These are phyloP conservation scores for Herpetotheres cachinnans DNA, from an alignment of 2,113 vertebrate genomes.

Conservation along the genomic window DNA sequence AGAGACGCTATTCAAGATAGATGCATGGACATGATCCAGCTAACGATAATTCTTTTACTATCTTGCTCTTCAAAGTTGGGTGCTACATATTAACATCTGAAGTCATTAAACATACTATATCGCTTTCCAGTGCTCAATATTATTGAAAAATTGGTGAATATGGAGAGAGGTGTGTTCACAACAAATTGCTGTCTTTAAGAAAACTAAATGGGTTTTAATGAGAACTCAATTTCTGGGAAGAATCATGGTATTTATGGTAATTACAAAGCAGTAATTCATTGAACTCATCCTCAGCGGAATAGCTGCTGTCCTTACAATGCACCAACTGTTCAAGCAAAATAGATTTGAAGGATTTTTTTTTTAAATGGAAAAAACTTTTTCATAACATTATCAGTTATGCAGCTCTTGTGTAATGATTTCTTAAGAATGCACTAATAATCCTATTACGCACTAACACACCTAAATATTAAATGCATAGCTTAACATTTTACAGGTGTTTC, in stretches of 20 bases:
- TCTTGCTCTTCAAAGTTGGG: background rate
- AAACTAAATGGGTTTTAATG: conserved; percentile 1
- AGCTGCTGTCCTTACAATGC: conserved; percentile 24
- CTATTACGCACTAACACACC: background rate
- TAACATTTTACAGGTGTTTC: background rate
- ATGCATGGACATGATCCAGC: background rate
- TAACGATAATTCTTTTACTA: background rate
- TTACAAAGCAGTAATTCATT: conserved; percentile 71
- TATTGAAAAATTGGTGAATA: background rate
- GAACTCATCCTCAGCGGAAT: background rate
- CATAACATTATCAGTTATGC: background rate
- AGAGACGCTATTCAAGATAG: background rate
- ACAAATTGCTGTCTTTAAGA: background rate
- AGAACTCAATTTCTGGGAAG: conserved; percentile 59
- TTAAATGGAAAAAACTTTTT: background rate
- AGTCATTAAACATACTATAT: background rate
- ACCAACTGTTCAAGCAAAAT: conserved; percentile 8
- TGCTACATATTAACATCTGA: background rate
- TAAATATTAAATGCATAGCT: background rate
- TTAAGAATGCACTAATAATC: background rate
- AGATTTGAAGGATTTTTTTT: background rate
- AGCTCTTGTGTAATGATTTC: background rate
- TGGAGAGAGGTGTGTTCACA: background rate
- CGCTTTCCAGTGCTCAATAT: background rate
- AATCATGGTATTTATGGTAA: conserved; percentile 34